Conservation (phyloP, 2,888 invertebrate species). For the Eilema griseolum region DNA sequence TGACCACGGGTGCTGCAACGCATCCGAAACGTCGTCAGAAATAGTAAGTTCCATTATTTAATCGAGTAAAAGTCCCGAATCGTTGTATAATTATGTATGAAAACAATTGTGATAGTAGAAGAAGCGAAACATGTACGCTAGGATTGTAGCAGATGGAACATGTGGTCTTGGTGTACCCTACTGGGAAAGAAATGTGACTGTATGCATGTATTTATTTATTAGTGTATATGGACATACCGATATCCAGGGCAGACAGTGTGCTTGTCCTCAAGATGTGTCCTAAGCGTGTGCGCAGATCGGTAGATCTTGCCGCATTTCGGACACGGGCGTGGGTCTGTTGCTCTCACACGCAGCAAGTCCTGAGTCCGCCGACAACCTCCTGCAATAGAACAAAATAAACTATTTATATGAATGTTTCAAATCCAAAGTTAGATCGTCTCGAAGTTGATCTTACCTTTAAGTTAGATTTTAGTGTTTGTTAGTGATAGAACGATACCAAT, state of each 20-base stretch:
- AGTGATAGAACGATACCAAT: slow-evolving; percentile 31
- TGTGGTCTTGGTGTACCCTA: too few relatives aligned
- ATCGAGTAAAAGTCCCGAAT: too few relatives aligned
- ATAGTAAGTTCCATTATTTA: too few relatives aligned
- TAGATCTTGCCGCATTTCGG: slow-evolving; percentile 98
- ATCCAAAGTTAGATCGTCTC: slow-evolving; percentile 16
- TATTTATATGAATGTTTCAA: slow-evolving; percentile 10
- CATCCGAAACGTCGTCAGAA: too few relatives aligned
- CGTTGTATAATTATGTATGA: too few relatives aligned
- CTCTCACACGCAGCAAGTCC: slow-evolving; percentile 95
- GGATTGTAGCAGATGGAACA: too few relatives aligned
- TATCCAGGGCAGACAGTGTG: slow-evolving; percentile 97
- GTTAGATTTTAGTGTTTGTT: slow-evolving; percentile 42
- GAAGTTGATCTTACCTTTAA: slow-evolving; percentile 50
- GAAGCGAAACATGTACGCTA: too few relatives aligned
- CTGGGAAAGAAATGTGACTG: too few relatives aligned
- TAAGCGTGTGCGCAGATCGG: slow-evolving; percentile 95
- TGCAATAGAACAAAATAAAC: slow-evolving; percentile 48
- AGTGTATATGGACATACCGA: slow-evolving; percentile 64
- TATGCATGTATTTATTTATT: too few relatives aligned
- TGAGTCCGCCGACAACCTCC: slow-evolving; percentile 92
- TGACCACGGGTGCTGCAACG: too few relatives aligned
- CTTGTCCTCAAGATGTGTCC: slow-evolving; percentile 97
- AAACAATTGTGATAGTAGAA: too few relatives aligned
- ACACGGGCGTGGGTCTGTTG: slow-evolving; percentile 96